Evolutionary conservation across 2,888 invertebrate genomes (phyloP).

Genomic region (Strigamia maritima): DNA sequence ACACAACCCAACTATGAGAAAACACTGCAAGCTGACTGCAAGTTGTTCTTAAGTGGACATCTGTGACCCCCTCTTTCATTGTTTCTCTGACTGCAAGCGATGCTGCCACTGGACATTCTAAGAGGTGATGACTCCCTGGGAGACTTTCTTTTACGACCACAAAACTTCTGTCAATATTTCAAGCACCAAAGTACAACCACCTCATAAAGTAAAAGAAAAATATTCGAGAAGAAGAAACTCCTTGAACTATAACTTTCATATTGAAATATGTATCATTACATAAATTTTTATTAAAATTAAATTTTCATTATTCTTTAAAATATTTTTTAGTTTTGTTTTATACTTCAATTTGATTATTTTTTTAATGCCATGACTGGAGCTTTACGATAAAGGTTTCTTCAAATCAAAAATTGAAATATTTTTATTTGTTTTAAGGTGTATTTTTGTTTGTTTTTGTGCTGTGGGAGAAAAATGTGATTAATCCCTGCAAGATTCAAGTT

Average conservation of each 20-base stretch:
- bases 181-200: constrained; percentile 20
- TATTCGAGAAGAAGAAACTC: not conserved
- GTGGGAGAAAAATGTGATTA: not conserved
- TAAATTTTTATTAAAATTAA: not conserved
- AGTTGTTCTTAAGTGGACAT: constrained; percentile 34
- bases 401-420: not conserved
- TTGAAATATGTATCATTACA: no score
- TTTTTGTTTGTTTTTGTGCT: constrained; percentile 28
- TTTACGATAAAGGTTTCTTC: not conserved
- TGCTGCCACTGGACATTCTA: constrained; percentile 25
- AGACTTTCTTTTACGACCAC: constrained; percentile 29
- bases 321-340: not conserved
- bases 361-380: not conserved
- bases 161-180: constrained; percentile 32
- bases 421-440: constrained; percentile 5
- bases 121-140: constrained; percentile 20
- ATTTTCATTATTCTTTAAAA: not conserved
- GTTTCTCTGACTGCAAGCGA: constrained; percentile 23
- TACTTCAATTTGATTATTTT: not conserved
- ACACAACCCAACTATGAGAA: not conserved
- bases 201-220: not conserved
- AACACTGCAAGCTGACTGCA: constrained; percentile 26
- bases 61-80: constrained; percentile 29
- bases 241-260: not conserved
- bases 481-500: constrained; percentile 28